Evolutionary conservation across 2,888 invertebrate species (phyloP).

Genomic region (Acronicta alni): DNA sequence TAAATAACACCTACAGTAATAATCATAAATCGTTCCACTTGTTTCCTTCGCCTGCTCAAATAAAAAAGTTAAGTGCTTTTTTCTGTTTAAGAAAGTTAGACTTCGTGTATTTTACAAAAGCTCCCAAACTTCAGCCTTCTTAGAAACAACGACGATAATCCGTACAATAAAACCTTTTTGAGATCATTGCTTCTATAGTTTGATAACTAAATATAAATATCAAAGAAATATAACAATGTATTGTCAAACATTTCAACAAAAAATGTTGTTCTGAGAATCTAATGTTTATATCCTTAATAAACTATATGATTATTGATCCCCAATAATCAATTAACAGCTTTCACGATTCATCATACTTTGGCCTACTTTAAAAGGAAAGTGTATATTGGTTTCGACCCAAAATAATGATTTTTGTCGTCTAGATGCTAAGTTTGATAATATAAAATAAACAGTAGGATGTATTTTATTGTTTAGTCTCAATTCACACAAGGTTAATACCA

Average conservation of each 20-base stretch:
- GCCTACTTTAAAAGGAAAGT: constrained; percentile 20
- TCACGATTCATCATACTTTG: constrained; percentile 28
- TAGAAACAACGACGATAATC: constrained; percentile 35
- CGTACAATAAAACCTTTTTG: constrained; percentile 21
- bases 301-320: constrained; percentile 30
- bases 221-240: constrained; percentile 6
- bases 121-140: constrained; percentile 32
- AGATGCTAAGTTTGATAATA: constrained; percentile 21
- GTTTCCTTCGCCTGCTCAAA: constrained; percentile 41
- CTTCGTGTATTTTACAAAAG: constrained; percentile 42
- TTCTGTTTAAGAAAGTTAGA: constrained; percentile 56
- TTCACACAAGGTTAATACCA: constrained; percentile 15
- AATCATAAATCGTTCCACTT: constrained; percentile 50
- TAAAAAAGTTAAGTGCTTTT: constrained; percentile 56
- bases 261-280: neutral
- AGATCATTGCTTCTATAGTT: constrained; percentile 19
- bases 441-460: constrained; percentile 10
- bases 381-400: neutral
- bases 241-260: constrained; percentile 3
- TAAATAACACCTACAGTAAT: constrained; percentile 53
- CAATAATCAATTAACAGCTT: constrained; percentile 49
- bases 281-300: constrained; percentile 21
- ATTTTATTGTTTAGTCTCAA: constrained; percentile 3
- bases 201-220: constrained; percentile 13
- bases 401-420: constrained; percentile 24